These are phyloP conservation scores for Incurvaria masculella DNA, from an alignment of 2,888 invertebrate genomes.

Conservation along the genomic window DNA sequence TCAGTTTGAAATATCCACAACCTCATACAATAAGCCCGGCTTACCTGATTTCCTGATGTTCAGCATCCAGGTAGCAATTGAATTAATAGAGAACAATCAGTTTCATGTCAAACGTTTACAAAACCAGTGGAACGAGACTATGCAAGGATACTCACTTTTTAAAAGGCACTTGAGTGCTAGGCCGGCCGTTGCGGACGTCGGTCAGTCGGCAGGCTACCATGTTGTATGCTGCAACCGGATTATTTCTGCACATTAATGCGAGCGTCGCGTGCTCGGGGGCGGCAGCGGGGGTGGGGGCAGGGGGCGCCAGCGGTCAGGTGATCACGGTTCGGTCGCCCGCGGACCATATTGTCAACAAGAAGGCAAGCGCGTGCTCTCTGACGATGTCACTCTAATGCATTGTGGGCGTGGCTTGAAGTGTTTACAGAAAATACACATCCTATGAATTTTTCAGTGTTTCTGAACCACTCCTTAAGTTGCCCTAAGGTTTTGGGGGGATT, in stretches of 20 bases:
- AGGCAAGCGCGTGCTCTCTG: slow-evolving; percentile 25
- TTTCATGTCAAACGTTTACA: too few species aligned
- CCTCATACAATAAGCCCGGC: too few species aligned
- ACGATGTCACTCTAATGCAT: slow-evolving; percentile 18
- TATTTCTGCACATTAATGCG: slow-evolving; percentile 59
- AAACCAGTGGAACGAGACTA: not conserved
- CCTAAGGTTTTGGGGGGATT: too few species aligned
- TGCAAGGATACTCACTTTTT: slow-evolving; percentile 78
- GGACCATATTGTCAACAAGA: slow-evolving; percentile 52
- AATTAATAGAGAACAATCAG: not conserved
- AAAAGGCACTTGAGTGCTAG: slow-evolving; percentile 97
- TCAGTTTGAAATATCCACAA: too few species aligned
- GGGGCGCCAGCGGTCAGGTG: slow-evolving; percentile 16
- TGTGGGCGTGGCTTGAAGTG: too few species aligned
- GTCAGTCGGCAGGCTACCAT: slow-evolving; percentile 97
- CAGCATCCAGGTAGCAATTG: slow-evolving; percentile 21
- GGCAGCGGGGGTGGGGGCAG: slow-evolving; percentile 1
- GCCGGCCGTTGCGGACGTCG: slow-evolving; percentile 87
- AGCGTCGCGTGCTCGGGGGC: slow-evolving; percentile 27
- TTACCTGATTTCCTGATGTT: slow-evolving; percentile 45
- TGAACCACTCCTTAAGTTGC: too few species aligned
- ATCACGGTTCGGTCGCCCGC: slow-evolving; percentile 19
- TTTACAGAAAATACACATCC: too few species aligned
- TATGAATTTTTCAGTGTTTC: too few species aligned
- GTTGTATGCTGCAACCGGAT: slow-evolving; percentile 91